phyloP scores from a whole-genome alignment of 2,888 invertebrate species.

The Trachelus troglodyta region DNA sequence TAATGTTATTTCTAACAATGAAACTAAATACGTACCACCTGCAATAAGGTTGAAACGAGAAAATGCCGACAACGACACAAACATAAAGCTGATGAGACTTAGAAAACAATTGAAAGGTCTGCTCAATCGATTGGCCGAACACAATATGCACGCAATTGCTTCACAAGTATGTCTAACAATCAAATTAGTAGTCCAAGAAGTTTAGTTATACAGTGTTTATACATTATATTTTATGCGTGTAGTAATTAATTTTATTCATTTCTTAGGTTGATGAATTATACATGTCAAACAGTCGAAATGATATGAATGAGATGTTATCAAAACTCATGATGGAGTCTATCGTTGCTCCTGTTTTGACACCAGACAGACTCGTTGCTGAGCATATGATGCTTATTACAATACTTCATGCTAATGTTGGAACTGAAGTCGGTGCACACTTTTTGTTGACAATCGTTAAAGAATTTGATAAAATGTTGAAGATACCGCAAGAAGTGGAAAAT shows the following conservation, averaged over 20 bases:
- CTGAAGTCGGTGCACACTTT: slow-evolving; percentile 91
- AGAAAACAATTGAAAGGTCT: slow-evolving; percentile 87
- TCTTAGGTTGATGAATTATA: slow-evolving; percentile 83
- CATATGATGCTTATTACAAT: slow-evolving; percentile 85
- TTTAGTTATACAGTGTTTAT: background rate
- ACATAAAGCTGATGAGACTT: slow-evolving; percentile 75
- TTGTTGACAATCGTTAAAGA: slow-evolving; percentile 78
- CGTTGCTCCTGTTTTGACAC: slow-evolving; percentile 72
- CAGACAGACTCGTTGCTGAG: slow-evolving; percentile 84
- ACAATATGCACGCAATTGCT: slow-evolving; percentile 87
- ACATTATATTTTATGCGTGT: background rate
- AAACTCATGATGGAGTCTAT: slow-evolving; percentile 79
- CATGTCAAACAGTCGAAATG: slow-evolving; percentile 81
- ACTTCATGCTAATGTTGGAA: slow-evolving; percentile 90
- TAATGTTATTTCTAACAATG: slow-evolving; percentile 74
- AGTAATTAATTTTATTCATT: slow-evolving; percentile 21
- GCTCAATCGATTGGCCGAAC: slow-evolving; percentile 87
- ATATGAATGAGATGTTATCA: slow-evolving; percentile 82
- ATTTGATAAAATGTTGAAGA: slow-evolving; percentile 73
- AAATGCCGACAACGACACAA: slow-evolving; percentile 62
- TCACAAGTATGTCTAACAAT: slow-evolving; percentile 61
- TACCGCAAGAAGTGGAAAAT: slow-evolving; percentile 72
- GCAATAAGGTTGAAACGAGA: slow-evolving; percentile 74
- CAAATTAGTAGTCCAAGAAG: background rate
- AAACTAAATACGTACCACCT: slow-evolving; percentile 84